Percentiles rank a stretch among this genome's conserved stretches.
phyloP scores from a whole-genome alignment of 2,888 invertebrate genomes.

The Tenthredo notha region DNA sequence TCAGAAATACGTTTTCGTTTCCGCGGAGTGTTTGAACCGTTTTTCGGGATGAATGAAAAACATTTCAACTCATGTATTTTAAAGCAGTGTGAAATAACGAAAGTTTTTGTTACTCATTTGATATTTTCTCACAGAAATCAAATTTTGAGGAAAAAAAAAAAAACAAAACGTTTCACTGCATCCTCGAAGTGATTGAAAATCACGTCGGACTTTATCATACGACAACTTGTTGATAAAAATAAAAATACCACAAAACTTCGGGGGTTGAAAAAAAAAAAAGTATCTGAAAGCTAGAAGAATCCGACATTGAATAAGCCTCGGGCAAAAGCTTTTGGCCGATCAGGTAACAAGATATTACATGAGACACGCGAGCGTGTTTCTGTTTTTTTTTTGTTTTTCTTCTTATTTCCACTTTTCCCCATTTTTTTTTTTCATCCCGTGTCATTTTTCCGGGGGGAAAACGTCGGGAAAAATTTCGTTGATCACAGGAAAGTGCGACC shows the following conservation, averaged over 20 bases:
- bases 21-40: neutral
- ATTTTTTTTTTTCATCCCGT: neutral
- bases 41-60: neutral
- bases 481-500: neutral
- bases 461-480: neutral
- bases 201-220: neutral
- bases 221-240: neutral
- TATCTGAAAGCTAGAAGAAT: constrained; percentile 11
- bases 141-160: neutral
- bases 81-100: neutral
- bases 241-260: neutral
- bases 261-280: neutral
- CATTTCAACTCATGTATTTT: neutral
- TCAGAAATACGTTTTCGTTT: neutral
- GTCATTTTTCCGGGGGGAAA: neutral
- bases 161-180: neutral
- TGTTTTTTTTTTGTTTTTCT: neutral
- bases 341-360: neutral
- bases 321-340: neutral
- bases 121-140: neutral
- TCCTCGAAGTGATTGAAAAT: neutral
- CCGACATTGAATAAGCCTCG: neutral
- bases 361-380: neutral
- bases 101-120: neutral
- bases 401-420: neutral